phyloP scores from a whole-genome alignment of 2,797 vertebrate genomes.

The Gephyroberyx darwinii region DNA sequence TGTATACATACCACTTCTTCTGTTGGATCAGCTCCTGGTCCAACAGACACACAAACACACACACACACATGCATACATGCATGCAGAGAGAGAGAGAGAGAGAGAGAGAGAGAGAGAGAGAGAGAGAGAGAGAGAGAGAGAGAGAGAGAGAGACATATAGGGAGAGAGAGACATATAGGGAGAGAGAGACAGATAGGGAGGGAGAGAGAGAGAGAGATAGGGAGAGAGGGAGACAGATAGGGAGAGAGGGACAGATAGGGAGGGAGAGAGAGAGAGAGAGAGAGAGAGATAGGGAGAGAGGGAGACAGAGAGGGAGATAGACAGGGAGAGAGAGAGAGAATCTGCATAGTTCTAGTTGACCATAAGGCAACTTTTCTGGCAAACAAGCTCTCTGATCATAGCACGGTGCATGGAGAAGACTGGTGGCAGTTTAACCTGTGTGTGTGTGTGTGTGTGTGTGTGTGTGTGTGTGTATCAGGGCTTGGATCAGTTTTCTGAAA shows the following conservation, averaged over 20 bases:
- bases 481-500: too few species aligned
- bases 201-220: not conserved
- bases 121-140: too few species aligned
- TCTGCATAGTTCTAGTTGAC: not conserved
- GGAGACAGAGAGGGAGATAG: not conserved
- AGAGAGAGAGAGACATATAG: too few species aligned
- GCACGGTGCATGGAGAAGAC: not conserved
- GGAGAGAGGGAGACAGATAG: too few species aligned
- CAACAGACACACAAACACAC: not conserved
- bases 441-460: not conserved
- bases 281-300: not conserved
- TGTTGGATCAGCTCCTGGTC: not conserved
- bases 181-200: too few species aligned
- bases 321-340: not conserved
- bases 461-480: not conserved
- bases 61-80: not conserved
- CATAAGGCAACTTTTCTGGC: not conserved
- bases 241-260: not conserved
- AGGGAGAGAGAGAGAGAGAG: not conserved
- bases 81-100: not conserved
- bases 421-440: not conserved
- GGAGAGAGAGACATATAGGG: too few species aligned
- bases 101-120: too few species aligned
- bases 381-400: not conserved
- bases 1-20: slow-evolving; percentile 21